Conservation (phyloP, 2,888 invertebrate genomes). For the Pammene aurita region DNA sequence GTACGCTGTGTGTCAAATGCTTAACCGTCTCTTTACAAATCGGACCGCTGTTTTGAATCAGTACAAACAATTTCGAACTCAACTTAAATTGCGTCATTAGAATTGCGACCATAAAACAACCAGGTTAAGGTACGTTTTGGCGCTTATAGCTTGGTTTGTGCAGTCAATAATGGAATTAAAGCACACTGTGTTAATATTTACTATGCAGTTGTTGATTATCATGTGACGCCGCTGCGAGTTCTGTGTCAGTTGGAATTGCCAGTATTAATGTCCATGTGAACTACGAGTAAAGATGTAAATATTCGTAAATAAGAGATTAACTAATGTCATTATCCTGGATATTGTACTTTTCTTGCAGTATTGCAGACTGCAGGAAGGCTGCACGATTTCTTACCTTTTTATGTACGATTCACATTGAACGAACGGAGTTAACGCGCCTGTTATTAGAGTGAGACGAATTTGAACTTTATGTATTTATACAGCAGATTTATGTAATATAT, state of each 20-base stretch:
- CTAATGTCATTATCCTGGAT: too few relatives aligned
- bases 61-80: constrained; percentile 44
- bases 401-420: too few relatives aligned
- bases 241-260: constrained; percentile 31
- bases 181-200: constrained; percentile 62
- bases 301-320: too few relatives aligned
- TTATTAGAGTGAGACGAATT: too few relatives aligned
- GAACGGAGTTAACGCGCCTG: too few relatives aligned
- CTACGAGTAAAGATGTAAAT: too few relatives aligned
- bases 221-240: constrained; percentile 59
- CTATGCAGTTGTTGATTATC: constrained; percentile 57
- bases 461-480: too few relatives aligned
- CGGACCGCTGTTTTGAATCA: constrained; percentile 50
- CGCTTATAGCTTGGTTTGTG: constrained; percentile 28
- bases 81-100: constrained; percentile 7
- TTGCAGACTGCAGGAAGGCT: too few relatives aligned
- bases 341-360: too few relatives aligned
- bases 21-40: constrained; percentile 59
- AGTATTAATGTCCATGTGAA: too few relatives aligned
- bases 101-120: constrained; percentile 4
- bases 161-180: constrained; percentile 64
- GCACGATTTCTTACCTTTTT: too few relatives aligned
- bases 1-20: constrained; percentile 55
- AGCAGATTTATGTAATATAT: too few relatives aligned
- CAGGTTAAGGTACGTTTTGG: constrained; percentile 42